phyloP scores from a whole-genome alignment of 2,113 vertebrate species.

The Lonchura striata region DNA sequence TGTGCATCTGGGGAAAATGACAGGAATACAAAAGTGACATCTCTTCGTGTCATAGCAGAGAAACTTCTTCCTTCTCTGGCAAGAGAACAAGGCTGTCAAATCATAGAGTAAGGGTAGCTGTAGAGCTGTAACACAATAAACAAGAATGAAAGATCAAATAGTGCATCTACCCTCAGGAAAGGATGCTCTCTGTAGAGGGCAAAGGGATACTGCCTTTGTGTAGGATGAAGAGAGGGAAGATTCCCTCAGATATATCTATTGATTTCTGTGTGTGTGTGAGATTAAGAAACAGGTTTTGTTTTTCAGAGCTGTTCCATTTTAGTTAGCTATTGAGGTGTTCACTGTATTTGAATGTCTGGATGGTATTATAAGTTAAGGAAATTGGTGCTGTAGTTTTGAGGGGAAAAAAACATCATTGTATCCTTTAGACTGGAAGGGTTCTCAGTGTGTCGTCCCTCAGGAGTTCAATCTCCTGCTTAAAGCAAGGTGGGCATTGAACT shows the following conservation, averaged over 20 bases:
- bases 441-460: background rate
- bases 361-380: background rate
- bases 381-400: background rate
- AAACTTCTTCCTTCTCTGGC: constrained; percentile 13
- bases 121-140: background rate
- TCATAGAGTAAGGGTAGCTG: background rate
- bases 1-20: background rate
- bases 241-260: background rate
- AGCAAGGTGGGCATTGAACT: background rate
- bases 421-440: background rate
- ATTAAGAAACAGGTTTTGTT: background rate
- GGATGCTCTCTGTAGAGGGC: background rate
- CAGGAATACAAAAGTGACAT: constrained; percentile 13
- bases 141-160: background rate
- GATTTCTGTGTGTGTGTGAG: background rate
- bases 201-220: background rate
- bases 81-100: background rate
- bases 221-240: background rate
- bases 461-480: background rate
- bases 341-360: background rate
- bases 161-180: background rate
- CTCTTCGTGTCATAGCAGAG: constrained; percentile 13
- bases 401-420: rapidly evolving
- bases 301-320: background rate
- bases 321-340: background rate